phyloP scores from a whole-genome alignment of 2,888 invertebrate genomes.

The Clistopyga incitator region DNA sequence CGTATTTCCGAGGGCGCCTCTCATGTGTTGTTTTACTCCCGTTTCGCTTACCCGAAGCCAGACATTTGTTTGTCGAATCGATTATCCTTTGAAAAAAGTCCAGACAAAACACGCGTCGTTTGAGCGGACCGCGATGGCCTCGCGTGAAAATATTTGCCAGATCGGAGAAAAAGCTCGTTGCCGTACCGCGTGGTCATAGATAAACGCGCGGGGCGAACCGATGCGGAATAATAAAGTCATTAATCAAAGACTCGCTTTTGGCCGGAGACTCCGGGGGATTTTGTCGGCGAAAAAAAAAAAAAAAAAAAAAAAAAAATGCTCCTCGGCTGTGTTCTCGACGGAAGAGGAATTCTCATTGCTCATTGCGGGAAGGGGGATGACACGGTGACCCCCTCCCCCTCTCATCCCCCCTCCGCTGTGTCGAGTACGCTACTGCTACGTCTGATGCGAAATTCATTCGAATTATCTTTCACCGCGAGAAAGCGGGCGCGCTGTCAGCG shows the following conservation, averaged over 20 bases:
- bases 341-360: slow-evolving; percentile 45
- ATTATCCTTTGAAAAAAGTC: background rate
- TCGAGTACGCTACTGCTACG: slow-evolving; percentile 7
- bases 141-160: slow-evolving; percentile 31
- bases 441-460: slow-evolving; percentile 71
- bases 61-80: background rate
- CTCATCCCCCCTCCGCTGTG: background rate
- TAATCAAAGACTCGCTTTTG: slow-evolving; percentile 54
- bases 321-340: slow-evolving; percentile 5
- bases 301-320: background rate
- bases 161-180: slow-evolving; percentile 30
- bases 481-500: slow-evolving; percentile 40
- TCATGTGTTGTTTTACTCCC: background rate
- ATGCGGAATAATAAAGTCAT: slow-evolving; percentile 62
- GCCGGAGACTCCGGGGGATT: slow-evolving; percentile 28
- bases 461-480: slow-evolving; percentile 69
- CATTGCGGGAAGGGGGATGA: slow-evolving; percentile 24
- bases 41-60: background rate
- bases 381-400: background rate
- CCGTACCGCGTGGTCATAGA: slow-evolving; percentile 30
- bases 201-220: slow-evolving; percentile 48
- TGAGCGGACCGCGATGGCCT: background rate
- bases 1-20: no score
- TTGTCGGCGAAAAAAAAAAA: slow-evolving; percentile 3
- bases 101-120: background rate